phyloP scores from a whole-genome alignment of 2,888 invertebrate species.

The Cosmia trapezina region DNA sequence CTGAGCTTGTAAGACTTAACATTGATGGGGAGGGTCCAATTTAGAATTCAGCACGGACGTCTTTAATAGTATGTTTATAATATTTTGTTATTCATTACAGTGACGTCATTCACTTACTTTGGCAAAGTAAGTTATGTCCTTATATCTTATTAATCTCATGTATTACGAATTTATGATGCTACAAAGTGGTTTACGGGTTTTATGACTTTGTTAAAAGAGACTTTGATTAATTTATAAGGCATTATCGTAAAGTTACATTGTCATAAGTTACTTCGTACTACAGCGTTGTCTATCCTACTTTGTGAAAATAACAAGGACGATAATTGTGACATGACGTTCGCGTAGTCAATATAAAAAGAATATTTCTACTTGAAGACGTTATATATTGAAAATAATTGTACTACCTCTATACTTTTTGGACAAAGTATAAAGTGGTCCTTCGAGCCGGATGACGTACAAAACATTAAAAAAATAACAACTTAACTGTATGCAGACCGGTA shows the following conservation, averaged over 20 bases:
- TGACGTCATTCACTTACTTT: slow-evolving; percentile 36
- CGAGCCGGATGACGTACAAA: slow-evolving; percentile 9
- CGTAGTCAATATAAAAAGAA: neutral
- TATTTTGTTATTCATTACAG: neutral
- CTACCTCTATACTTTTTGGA: neutral
- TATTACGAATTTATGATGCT: slow-evolving; percentile 9
- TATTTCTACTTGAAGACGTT: neutral
- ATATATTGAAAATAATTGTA: neutral
- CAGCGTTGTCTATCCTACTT: neutral
- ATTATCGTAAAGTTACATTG: slow-evolving; percentile 7
- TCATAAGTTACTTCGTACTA: neutral
- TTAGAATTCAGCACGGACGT: neutral
- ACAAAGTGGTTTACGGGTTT: slow-evolving; percentile 24
- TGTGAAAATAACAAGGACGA: neutral
- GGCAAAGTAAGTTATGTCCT: neutral
- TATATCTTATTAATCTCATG: slow-evolving; percentile 20
- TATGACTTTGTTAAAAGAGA: slow-evolving; percentile 13
- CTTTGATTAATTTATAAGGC: slow-evolving; percentile 27
- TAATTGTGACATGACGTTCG: neutral
- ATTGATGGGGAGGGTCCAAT: neutral
- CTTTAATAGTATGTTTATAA: neutral
- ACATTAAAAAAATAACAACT: neutral
- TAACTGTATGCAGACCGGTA: slow-evolving; percentile 11
- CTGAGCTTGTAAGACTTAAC: too few relatives aligned
- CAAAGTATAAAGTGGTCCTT: slow-evolving; percentile 3